These are phyloP conservation scores for Mayetiola destructor DNA, from an alignment of 2,888 invertebrate species.

Conservation along the genomic window DNA sequence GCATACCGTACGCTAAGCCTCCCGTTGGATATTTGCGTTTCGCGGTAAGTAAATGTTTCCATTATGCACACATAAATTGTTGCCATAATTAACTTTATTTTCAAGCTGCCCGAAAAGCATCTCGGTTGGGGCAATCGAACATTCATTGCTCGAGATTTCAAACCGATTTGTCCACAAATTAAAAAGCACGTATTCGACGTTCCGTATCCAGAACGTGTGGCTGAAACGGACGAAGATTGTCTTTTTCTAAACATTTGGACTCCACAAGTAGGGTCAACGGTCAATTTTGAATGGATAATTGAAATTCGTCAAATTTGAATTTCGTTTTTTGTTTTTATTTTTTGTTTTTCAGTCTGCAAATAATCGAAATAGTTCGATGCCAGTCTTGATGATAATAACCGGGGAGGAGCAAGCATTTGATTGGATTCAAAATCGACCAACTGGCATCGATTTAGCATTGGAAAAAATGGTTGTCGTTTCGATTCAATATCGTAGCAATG, in stretches of 20 bases:
- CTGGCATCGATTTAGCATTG: conserved; percentile 58
- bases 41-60: conserved; percentile 47
- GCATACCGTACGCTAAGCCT: conserved; percentile 69
- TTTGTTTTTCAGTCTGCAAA: background rate
- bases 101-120: conserved; percentile 53
- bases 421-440: conserved; percentile 39
- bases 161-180: conserved; percentile 53
- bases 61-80: background rate
- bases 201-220: conserved; percentile 20
- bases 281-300: conserved; percentile 16
- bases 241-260: conserved; percentile 84
- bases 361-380: conserved; percentile 13
- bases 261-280: conserved; percentile 44
- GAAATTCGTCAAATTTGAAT: background rate
- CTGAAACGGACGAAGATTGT: conserved; percentile 54
- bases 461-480: conserved; percentile 56
- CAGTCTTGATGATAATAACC: conserved; percentile 39
- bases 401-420: conserved; percentile 50
- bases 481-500: conserved; percentile 52
- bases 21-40: conserved; percentile 62
- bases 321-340: conserved; percentile 1
- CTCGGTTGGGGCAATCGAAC: conserved; percentile 49
- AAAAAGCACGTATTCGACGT: conserved; percentile 33
- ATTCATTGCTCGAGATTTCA: conserved; percentile 52
- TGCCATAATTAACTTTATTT: conserved; percentile 10